Conservation (phyloP, 1,140 invertebrate species). For the Dinoponera quadriceps region DNA sequence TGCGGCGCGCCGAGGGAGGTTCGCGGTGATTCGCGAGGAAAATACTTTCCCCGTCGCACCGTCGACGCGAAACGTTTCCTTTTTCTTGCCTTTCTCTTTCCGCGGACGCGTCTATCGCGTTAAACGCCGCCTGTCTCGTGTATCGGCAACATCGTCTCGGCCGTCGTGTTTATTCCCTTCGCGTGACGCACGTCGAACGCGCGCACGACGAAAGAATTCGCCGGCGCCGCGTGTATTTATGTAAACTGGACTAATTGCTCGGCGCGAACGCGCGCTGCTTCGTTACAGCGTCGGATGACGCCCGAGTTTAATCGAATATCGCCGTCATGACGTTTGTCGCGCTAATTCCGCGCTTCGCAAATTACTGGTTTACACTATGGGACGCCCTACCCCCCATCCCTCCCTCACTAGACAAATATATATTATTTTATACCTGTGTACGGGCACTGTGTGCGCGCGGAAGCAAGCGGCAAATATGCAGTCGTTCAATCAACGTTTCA, state of each 20-base stretch:
- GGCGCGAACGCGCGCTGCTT: slow-evolving; percentile 9
- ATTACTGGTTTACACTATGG: slow-evolving; percentile 13
- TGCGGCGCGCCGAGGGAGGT: neutral
- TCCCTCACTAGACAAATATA: neutral
- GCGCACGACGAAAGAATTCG: slow-evolving; percentile 12
- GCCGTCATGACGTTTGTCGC: slow-evolving; percentile 38
- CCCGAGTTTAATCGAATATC: slow-evolving; percentile 35
- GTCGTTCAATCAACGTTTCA: neutral
- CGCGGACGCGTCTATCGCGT: neutral
- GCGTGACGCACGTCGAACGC: neutral
- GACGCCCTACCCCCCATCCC: neutral
- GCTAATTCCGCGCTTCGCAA: slow-evolving; percentile 37
- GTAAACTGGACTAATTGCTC: slow-evolving; percentile 51
- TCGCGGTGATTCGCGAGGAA: neutral
- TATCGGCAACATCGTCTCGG: slow-evolving; percentile 9
- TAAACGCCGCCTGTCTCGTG: neutral
- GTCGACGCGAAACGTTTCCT: neutral
- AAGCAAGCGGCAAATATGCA: slow-evolving; percentile 12
- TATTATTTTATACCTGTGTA: neutral
- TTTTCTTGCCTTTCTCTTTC: no score
- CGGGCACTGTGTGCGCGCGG: neutral
- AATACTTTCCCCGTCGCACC: neutral
- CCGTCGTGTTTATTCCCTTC: neutral
- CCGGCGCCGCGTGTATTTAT: neutral
- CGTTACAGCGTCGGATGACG: slow-evolving; percentile 19